Conservation (phyloP, 2,888 invertebrate species). For the Plebejus anna region DNA sequence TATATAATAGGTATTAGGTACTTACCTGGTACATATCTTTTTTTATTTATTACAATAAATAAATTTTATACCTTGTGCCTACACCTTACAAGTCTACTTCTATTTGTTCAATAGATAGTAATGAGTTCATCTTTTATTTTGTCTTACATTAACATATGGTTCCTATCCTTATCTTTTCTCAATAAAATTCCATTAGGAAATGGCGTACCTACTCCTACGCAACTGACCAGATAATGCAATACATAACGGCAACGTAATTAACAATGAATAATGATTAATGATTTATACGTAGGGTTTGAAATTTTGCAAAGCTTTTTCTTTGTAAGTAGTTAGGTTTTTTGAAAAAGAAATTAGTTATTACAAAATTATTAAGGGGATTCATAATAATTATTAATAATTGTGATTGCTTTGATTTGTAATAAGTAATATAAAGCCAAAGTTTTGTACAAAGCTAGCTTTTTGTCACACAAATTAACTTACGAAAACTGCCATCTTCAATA, state of each 20-base stretch:
- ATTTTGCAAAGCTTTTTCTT: neutral
- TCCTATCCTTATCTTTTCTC: slow-evolving; percentile 18
- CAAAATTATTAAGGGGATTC: too few relatives aligned
- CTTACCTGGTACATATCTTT: neutral
- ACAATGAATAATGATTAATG: neutral
- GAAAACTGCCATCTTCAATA: neutral
- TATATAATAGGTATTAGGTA: neutral
- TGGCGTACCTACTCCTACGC: slow-evolving; percentile 17
- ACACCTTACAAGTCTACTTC: neutral
- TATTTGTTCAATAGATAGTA: neutral
- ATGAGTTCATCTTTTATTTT: slow-evolving; percentile 17
- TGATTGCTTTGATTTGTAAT: neutral
- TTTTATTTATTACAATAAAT: neutral
- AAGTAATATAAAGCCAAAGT: neutral
- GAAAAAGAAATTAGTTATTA: too few relatives aligned
- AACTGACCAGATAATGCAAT: neutral
- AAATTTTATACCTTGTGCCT: neutral
- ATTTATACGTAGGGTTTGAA: neutral
- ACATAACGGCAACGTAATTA: neutral
- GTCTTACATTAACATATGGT: slow-evolving; percentile 18
- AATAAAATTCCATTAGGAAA: slow-evolving; percentile 27
- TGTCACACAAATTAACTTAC: neutral
- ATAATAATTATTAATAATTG: too few relatives aligned
- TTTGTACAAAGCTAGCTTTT: neutral
- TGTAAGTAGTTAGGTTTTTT: neutral